phyloP scores from a whole-genome alignment of 2,888 invertebrate genomes.

The Acanthosoma haemorrhoidale region DNA sequence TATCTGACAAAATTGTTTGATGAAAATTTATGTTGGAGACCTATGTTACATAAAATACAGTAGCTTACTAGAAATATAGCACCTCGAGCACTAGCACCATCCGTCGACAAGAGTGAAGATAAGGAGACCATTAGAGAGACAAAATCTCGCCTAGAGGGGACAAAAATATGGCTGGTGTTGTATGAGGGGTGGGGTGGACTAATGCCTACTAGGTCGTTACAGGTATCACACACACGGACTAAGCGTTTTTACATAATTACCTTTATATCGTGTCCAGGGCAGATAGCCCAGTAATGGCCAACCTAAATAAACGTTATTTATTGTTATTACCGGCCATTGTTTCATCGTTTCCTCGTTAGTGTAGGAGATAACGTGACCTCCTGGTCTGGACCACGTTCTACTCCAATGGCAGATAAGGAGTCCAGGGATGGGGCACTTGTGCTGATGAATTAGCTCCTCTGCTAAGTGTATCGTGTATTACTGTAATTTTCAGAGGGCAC shows the following conservation, averaged over 20 bases:
- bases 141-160: background rate
- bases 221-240: conserved; percentile 15
- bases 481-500: no score
- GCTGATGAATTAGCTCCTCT: no score
- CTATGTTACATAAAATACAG: no score
- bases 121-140: background rate
- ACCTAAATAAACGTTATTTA: conserved; percentile 24
- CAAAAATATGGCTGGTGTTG: background rate
- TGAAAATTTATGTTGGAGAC: no score
- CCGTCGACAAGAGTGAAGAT: no score
- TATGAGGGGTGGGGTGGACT: background rate
- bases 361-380: background rate
- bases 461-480: no score
- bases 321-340: conserved; percentile 19
- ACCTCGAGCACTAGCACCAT: no score
- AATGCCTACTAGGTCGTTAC: conserved; percentile 15
- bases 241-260: conserved; percentile 24
- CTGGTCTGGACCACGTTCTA: background rate
- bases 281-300: background rate
- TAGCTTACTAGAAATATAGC: no score
- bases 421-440: no score
- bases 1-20: no score
- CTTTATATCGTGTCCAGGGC: background rate
- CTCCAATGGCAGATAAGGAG: no score
- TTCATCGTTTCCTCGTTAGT: no score